phyloP scores from a whole-genome alignment of 2,888 invertebrate genomes.

The Nomada hirtipes region DNA sequence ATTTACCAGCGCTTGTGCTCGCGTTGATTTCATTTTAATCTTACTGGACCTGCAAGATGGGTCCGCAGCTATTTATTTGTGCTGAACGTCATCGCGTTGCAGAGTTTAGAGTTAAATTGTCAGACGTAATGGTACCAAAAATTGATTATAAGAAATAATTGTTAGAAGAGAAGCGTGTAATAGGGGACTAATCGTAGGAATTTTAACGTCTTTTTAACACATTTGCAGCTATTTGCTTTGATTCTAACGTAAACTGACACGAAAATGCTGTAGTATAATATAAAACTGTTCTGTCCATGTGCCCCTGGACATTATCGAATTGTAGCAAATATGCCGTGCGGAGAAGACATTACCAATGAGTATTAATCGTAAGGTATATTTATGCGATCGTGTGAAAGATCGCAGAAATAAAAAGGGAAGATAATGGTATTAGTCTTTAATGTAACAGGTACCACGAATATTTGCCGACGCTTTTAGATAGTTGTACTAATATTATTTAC shows the following conservation, averaged over 20 bases:
- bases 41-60: neutral
- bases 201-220: constrained; percentile 5
- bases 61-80: constrained; percentile 34
- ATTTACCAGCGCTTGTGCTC: constrained; percentile 12
- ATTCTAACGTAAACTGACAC: neutral
- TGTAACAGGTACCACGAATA: constrained; percentile 25
- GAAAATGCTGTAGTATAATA: neutral
- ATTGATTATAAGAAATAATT: constrained; percentile 20
- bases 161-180: neutral
- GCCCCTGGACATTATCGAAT: constrained; percentile 11
- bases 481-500: constrained; percentile 32
- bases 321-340: constrained; percentile 7
- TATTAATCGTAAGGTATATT: constrained; percentile 46
- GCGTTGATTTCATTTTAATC: constrained; percentile 13
- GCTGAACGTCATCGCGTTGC: constrained; percentile 22
- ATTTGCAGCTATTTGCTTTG: constrained; percentile 3
- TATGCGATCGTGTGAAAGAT: constrained; percentile 3
- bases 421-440: constrained; percentile 19
- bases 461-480: constrained; percentile 30
- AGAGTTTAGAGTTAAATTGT: neutral
- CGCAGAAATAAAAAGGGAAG: neutral
- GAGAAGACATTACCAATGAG: constrained; percentile 60
- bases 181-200: constrained; percentile 7
- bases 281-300: neutral
- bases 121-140: constrained; percentile 45